Evolutionary conservation across 2,888 invertebrate genomes (phyloP).

Genomic region (Trachelus stipa): DNA sequence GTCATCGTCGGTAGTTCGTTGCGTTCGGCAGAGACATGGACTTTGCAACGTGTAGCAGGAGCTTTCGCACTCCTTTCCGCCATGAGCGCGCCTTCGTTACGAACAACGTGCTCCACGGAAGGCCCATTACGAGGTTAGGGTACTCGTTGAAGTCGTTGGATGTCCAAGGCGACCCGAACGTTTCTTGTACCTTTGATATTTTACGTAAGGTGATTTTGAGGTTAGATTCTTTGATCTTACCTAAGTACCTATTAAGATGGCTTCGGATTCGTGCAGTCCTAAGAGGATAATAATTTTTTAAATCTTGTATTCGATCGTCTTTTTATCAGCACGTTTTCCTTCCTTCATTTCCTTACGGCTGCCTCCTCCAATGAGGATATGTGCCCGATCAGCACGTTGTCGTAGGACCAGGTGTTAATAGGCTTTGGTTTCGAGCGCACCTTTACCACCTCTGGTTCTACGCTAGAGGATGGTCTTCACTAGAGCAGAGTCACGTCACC

Average conservation of each 20-base stretch:
- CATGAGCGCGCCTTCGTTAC: not conserved
- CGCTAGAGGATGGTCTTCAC: not conserved
- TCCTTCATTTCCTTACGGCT: too few species aligned
- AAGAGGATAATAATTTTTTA: too few species aligned
- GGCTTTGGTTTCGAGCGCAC: not conserved
- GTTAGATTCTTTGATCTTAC: not conserved
- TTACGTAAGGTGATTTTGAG: not conserved
- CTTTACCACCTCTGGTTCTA: not conserved
- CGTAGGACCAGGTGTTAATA: not conserved
- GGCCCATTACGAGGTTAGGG: not conserved
- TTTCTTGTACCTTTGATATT: not conserved
- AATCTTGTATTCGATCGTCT: too few species aligned
- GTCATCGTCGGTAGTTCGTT: not conserved
- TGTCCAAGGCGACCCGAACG: not conserved
- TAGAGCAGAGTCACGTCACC: not conserved
- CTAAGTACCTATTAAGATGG: conserved; percentile 8
- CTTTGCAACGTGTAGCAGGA: conserved; percentile 15
- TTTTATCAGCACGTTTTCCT: not conserved
- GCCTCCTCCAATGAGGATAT: too few species aligned
- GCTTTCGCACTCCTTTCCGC: conserved; percentile 11
- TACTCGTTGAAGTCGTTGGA: not conserved
- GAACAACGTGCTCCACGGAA: not conserved
- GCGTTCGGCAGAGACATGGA: not conserved
- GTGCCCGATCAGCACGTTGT: not conserved
- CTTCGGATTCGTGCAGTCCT: not conserved